These are phyloP conservation scores for Brevimyrus niger DNA, from an alignment of 2,113 vertebrate genomes.

Conservation along the genomic window DNA sequence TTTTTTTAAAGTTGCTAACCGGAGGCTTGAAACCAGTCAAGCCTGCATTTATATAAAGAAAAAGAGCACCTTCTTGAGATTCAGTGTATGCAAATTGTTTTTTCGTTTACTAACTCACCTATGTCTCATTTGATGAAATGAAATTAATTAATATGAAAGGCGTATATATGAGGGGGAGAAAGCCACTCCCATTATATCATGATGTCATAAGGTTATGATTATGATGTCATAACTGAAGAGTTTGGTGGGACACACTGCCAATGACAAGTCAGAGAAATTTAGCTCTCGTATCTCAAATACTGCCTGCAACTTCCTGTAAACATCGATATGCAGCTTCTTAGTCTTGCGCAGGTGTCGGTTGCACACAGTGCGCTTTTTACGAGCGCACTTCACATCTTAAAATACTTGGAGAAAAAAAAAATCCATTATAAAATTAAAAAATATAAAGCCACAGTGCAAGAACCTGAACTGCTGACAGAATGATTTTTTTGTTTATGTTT, in stretches of 20 bases:
- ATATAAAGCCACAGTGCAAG: conserved; percentile 31
- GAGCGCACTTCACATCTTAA: conserved; percentile 13
- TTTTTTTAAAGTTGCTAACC: conserved; percentile 38
- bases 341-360: background rate
- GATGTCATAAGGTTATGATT: background rate
- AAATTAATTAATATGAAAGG: background rate
- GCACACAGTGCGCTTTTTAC: background rate
- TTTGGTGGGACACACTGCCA: background rate
- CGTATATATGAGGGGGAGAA: background rate
- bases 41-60: conserved; percentile 49
- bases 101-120: background rate
- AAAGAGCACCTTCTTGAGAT: conserved; percentile 28
- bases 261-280: background rate
- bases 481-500: background rate
- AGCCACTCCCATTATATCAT: background rate
- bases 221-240: background rate
- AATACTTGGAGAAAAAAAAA: conserved; percentile 7
- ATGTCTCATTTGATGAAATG: background rate
- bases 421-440: background rate
- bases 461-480: conserved; percentile 25
- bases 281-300: background rate
- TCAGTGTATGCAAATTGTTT: background rate
- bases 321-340: conserved; percentile 16
- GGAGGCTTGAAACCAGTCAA: conserved; percentile 71
- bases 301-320: background rate